Conservation (phyloP, 64 coral and sea anemone genomes). For the Pocillopora verrucosa region DNA sequence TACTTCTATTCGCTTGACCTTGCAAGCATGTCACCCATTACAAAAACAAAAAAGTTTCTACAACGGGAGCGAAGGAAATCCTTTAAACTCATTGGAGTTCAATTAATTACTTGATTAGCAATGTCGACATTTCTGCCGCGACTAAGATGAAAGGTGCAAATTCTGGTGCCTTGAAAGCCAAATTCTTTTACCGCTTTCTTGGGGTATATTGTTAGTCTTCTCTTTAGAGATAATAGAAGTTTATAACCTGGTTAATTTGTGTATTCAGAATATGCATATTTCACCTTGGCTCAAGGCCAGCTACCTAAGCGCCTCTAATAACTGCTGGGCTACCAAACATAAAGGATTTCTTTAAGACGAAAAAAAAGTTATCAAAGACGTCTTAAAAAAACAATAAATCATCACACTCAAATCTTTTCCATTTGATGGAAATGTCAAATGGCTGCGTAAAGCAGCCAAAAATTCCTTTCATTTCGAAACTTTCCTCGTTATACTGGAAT, state of each 20-base stretch:
- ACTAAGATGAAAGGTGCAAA: slow-evolving; percentile 8
- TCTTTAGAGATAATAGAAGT: slow-evolving; percentile 14
- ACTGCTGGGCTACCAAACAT: slow-evolving; percentile 7
- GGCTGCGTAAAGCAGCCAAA: slow-evolving; percentile 15
- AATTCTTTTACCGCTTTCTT: slow-evolving; percentile 6
- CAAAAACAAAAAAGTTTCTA: neutral
- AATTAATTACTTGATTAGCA: neutral
- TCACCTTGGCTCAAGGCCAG: slow-evolving; percentile 30
- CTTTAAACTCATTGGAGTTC: slow-evolving; percentile 29
- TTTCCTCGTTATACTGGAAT: neutral
- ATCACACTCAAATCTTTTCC: slow-evolving; percentile 11
- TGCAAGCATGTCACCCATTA: slow-evolving; percentile 43
- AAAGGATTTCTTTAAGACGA: neutral
- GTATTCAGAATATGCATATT: slow-evolving; percentile 53
- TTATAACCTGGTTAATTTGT: slow-evolving; percentile 9
- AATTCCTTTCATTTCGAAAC: slow-evolving; percentile 42
- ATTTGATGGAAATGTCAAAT: slow-evolving; percentile 45
- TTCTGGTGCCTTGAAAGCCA: neutral
- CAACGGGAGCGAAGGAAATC: slow-evolving; percentile 4
- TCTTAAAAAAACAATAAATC: slow-evolving; percentile 16
- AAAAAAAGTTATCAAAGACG: neutral
- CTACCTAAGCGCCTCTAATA: neutral
- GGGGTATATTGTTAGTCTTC: neutral
- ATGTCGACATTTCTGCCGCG: neutral
- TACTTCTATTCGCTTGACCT: slow-evolving; percentile 38